A percentile compares a stretch with the other conserved stretches of the same genome.
phyloP scores from a whole-genome alignment of 2,797 vertebrate species.

The Sparidentex hasta region DNA sequence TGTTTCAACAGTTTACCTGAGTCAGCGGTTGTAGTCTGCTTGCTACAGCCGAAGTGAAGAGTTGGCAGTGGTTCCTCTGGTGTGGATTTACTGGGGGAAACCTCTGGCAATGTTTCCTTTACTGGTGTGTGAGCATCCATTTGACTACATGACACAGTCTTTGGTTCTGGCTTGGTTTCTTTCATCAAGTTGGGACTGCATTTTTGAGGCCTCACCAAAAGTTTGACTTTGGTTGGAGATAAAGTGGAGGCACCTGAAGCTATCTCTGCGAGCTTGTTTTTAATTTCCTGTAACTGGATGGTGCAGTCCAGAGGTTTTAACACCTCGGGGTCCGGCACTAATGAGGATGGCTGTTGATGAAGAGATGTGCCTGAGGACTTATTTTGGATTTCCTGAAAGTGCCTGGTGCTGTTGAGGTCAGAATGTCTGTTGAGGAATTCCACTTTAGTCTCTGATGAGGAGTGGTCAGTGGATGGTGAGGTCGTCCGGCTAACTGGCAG shows the following conservation, averaged over 20 bases:
- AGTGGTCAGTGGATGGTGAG: not conserved
- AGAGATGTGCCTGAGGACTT: slow-evolving; percentile 16
- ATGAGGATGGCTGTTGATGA: not conserved
- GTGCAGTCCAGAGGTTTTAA: slow-evolving; percentile 7
- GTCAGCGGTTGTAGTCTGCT: slow-evolving; percentile 11
- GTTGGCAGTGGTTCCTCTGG: not conserved
- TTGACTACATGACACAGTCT: slow-evolving; percentile 19
- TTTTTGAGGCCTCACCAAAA: slow-evolving; percentile 16
- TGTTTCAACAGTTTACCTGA: slow-evolving; percentile 61
- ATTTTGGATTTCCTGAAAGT: slow-evolving; percentile 37
- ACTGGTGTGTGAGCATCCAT: not conserved
- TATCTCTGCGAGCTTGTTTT: slow-evolving; percentile 3
- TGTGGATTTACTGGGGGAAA: not conserved
- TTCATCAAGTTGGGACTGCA: not conserved
- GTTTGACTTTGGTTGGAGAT: slow-evolving; percentile 11
- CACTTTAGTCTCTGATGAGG: slow-evolving; percentile 11
- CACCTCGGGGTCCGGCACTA: slow-evolving; percentile 10
- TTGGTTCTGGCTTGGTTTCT: slow-evolving; percentile 34
- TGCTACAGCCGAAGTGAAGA: not conserved
- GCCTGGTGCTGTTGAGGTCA: slow-evolving; percentile 15
- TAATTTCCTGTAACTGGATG: slow-evolving; percentile 25
- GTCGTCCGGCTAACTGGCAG: slow-evolving; percentile 31
- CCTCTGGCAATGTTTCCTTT: slow-evolving; percentile 1
- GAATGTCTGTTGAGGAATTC: slow-evolving; percentile 14
- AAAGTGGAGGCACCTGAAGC: slow-evolving; percentile 1